Evolutionary conservation across 1,140 invertebrate genomes (phyloP).

Genomic region (Zaprionus davidi): DNA sequence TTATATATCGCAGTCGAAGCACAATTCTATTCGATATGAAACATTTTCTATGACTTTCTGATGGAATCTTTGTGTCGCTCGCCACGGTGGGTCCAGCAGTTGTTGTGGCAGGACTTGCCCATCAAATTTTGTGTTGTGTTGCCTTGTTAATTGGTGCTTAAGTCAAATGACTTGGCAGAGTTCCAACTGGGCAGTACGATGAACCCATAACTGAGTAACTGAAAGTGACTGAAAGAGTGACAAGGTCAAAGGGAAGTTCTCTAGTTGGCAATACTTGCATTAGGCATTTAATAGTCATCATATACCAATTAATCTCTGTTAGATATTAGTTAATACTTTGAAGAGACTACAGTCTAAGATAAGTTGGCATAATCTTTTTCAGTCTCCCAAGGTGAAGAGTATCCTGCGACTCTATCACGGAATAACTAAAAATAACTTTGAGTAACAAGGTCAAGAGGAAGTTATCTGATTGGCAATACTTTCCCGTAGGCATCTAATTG

Average conservation of each 20-base stretch:
- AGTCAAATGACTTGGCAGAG: conserved; percentile 59
- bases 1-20: conserved; percentile 56
- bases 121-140: conserved; percentile 26
- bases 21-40: conserved; percentile 55
- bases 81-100: conserved; percentile 52
- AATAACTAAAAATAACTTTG: too few relatives aligned
- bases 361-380: background rate
- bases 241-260: background rate
- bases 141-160: conserved; percentile 71
- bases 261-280: background rate
- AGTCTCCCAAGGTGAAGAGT: background rate
- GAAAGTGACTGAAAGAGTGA: background rate
- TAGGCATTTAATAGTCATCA: fast-evolving
- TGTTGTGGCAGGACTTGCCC: conserved; percentile 61
- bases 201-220: background rate
- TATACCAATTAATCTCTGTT: too few relatives aligned
- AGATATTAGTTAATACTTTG: background rate
- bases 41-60: conserved; percentile 61
- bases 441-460: background rate
- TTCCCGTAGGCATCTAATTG: too few relatives aligned
- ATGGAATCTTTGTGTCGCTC: conserved; percentile 70
- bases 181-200: conserved; percentile 5
- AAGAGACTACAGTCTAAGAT: background rate
- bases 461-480: background rate
- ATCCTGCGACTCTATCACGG: too few relatives aligned